Conservation (phyloP, 1,140 invertebrate genomes). For the Hetaerina americana region DNA sequence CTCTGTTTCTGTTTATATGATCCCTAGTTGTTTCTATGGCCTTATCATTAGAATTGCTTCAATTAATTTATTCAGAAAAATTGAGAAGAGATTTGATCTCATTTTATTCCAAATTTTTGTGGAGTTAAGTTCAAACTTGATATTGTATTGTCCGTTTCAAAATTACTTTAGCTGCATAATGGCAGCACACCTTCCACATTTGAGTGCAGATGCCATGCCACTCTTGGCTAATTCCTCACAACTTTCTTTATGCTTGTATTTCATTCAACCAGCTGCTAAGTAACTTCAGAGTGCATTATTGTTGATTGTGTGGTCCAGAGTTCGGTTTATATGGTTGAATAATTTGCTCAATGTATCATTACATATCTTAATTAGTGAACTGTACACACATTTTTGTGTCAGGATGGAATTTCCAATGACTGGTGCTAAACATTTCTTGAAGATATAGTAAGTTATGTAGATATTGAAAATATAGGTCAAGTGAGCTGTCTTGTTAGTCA, state of each 20-base stretch:
- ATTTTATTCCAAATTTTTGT: too few relatives aligned
- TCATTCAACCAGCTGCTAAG: background rate
- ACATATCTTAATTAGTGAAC: background rate
- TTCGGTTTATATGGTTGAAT: background rate
- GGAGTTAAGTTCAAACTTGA: too few relatives aligned
- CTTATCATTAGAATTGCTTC: too few relatives aligned
- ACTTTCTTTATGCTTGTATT: background rate
- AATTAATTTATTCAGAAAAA: too few relatives aligned
- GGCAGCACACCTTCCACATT: background rate
- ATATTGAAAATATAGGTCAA: too few relatives aligned
- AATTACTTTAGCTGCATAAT: background rate
- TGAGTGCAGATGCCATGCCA: background rate
- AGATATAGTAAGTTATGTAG: too few relatives aligned
- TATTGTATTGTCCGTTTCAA: background rate
- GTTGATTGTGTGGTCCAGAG: background rate
- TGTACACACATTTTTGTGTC: background rate
- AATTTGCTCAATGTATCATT: background rate
- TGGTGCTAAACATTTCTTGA: background rate
- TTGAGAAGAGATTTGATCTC: too few relatives aligned
- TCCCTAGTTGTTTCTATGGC: too few relatives aligned
- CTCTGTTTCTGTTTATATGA: too few relatives aligned
- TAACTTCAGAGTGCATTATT: background rate
- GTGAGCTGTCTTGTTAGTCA: too few relatives aligned
- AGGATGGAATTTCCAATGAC: background rate
- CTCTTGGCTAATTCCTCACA: background rate